Evolutionary conservation across 2,888 invertebrate species (phyloP).

Genomic region (Nemapogon koenigi): DNA sequence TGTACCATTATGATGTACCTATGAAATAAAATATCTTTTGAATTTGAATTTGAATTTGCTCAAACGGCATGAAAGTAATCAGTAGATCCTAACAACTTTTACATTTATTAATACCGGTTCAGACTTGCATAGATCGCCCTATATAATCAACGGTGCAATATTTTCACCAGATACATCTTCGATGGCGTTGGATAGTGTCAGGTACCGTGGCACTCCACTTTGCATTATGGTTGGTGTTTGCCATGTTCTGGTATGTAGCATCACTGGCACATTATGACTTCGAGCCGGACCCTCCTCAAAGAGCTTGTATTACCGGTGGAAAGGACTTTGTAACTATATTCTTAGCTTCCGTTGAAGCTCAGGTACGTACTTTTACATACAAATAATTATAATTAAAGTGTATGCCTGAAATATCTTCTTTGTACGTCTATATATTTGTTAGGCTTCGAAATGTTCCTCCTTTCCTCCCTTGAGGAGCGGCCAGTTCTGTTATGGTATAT

Average conservation of each 20-base stretch:
- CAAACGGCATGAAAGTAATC: no score
- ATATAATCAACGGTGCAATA: neutral
- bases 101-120: no score
- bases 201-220: conserved; percentile 52
- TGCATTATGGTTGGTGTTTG: conserved; percentile 52
- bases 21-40: no score
- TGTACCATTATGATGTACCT: no score
- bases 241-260: conserved; percentile 53
- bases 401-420: no score
- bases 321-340: conserved; percentile 54
- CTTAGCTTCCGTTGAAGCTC: conserved; percentile 54
- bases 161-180: conserved; percentile 40
- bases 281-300: conserved; percentile 45
- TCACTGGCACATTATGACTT: conserved; percentile 55
- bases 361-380: conserved; percentile 26
- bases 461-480: no score
- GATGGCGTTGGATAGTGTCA: conserved; percentile 57
- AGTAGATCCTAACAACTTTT: no score
- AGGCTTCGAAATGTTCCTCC: no score
- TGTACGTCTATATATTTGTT: no score
- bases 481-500: no score
- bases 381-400: neutral
- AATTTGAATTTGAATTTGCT: no score
- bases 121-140: no score
- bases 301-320: conserved; percentile 49